Conservation (phyloP, 2,888 invertebrate genomes). For the Theristus sp. region DNA sequence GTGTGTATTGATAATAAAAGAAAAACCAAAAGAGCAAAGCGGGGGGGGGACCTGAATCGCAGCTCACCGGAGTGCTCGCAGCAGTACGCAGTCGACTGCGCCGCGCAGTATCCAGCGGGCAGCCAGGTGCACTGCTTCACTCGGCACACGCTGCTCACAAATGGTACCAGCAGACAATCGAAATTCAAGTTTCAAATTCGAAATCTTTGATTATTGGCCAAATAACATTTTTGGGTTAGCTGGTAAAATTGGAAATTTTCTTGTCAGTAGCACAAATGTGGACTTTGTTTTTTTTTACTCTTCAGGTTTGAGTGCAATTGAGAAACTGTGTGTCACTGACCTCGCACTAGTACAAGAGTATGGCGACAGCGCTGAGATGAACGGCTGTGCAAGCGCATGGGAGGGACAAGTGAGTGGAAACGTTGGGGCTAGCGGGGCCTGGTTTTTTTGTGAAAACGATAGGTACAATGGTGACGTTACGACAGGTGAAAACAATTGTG, state of each 20-base stretch:
- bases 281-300: neutral
- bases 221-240: too few relatives aligned
- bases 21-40: neutral
- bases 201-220: neutral
- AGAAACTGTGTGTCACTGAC: constrained; percentile 21
- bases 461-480: too few relatives aligned
- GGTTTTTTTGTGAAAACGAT: too few relatives aligned
- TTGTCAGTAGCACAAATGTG: too few relatives aligned
- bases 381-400: constrained; percentile 11
- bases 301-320: constrained; percentile 17
- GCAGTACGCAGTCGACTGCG: constrained; percentile 3
- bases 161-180: neutral
- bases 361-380: constrained; percentile 12
- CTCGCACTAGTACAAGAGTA: constrained; percentile 15
- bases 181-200: neutral
- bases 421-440: too few relatives aligned
- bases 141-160: neutral
- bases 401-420: constrained; percentile 5
- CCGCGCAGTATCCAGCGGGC: neutral
- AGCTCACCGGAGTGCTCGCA: neutral
- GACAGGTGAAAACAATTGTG: too few relatives aligned
- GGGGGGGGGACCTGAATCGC: neutral
- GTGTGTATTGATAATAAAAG: too few relatives aligned
- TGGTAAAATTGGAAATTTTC: too few relatives aligned
- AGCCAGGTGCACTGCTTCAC: constrained; percentile 1